These are phyloP conservation scores for Anorthoa munda DNA, from an alignment of 2,888 invertebrate species.

Conservation along the genomic window DNA sequence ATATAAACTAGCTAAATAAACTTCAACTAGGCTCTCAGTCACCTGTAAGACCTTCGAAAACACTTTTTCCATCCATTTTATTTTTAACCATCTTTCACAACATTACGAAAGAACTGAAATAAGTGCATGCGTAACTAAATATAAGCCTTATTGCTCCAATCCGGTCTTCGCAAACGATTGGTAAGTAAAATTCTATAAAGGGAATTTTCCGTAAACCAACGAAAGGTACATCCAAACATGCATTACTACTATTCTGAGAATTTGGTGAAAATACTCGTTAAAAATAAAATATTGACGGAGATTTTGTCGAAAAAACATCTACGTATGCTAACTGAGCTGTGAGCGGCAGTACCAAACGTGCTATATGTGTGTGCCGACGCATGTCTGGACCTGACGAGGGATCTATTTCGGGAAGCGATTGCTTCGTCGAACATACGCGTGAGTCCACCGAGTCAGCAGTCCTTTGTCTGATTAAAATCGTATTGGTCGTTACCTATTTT, in stretches of 20 bases:
- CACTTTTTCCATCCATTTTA: neutral
- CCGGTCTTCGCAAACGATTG: neutral
- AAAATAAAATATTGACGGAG: slow-evolving; percentile 87
- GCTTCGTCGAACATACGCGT: slow-evolving; percentile 78
- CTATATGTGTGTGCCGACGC: slow-evolving; percentile 75
- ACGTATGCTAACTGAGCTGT: slow-evolving; percentile 49
- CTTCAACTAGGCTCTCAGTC: neutral
- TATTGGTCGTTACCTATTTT: slow-evolving; percentile 81
- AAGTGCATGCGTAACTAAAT: slow-evolving; percentile 14
- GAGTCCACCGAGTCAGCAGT: slow-evolving; percentile 82
- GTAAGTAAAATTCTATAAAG: slow-evolving; percentile 9
- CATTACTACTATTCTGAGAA: slow-evolving; percentile 64
- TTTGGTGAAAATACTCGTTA: slow-evolving; percentile 78
- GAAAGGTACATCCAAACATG: slow-evolving; percentile 69
- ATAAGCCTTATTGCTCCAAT: neutral
- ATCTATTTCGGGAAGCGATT: slow-evolving; percentile 86
- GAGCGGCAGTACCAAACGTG: slow-evolving; percentile 75
- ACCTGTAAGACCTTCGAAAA: neutral
- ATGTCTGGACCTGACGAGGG: slow-evolving; percentile 86
- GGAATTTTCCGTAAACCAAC: neutral
- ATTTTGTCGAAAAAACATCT: slow-evolving; percentile 76
- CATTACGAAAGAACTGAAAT: slow-evolving; percentile 34
- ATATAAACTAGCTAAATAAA: too few relatives aligned
- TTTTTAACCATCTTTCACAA: slow-evolving; percentile 23
- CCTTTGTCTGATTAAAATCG: slow-evolving; percentile 88